Base-by-base conservation (phyloP, 92 coral and sea anemone genomes). In the Umimayanthus kanabou region DNA sequence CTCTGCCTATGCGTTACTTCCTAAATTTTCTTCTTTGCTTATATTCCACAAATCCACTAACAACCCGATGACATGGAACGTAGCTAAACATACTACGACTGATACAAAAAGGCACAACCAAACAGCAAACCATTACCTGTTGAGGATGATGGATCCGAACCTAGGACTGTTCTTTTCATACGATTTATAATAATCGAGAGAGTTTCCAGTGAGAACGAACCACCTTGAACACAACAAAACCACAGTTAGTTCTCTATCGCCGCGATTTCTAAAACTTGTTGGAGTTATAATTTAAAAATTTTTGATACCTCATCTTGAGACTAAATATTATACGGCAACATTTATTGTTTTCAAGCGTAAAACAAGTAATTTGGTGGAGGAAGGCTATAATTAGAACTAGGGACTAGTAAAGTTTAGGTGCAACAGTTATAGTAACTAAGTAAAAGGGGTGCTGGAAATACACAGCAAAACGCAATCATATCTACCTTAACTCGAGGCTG, bases 121-220 rank as follows among this genome's bases (percentile, higher is more conserved):
- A 55, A 45, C 42, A 16, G 25, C 20, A 30, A 78, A 11, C 40
- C 16, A 30, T 88, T 87, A 93, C 96, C 96, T 93, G 93, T 91
- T 95, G 67, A 96, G 88, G 57, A 94, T 89, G 53, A 96, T 95
- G 75, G 98, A 95, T 8, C 99, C 99, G 89, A 96, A 96, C 87
- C 94, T 96, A 16, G 99, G 95, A 78, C 99, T 96, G 90, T 91
- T 91, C 90, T 96, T 96, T 82, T 90, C 98, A 80, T 92, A 96
- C 2, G 99, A 95, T 80, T 96, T 96, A 93, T 95, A 96, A 86
- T 96, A 96, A 91, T 96, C 99, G 80, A 96, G 89, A 7, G 98
- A 95, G 70, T 92, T 95, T 30, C 95, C 96, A 69, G 99, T 95
- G 53, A 96, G 89, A 69, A 96, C 97, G 86, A 96, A 96, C 99